These are phyloP conservation scores for Astropecten irregularis DNA, from an alignment of 53 echinoderm and acorn worm genomes.

Conservation along the genomic window DNA sequence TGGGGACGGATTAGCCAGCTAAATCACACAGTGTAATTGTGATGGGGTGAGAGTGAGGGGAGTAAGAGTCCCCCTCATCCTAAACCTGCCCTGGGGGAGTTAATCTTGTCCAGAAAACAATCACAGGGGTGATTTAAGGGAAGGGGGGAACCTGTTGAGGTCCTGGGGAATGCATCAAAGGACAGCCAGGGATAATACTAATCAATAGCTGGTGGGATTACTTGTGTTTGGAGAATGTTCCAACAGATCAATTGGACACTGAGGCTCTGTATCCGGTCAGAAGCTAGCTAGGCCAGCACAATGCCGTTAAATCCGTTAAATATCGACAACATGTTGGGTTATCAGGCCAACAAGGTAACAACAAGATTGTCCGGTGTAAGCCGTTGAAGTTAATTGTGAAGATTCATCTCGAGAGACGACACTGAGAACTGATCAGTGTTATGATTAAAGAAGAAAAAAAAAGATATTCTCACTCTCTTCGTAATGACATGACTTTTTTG, in stretches of 20 bases:
- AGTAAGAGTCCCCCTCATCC: background rate
- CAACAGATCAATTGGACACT: slow-evolving; percentile 31
- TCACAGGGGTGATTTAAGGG: slow-evolving; percentile 26
- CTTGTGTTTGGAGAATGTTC: slow-evolving; percentile 6
- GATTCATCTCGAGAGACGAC: too few relatives aligned
- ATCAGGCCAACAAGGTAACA: background rate
- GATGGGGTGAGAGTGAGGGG: background rate
- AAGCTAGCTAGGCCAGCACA: background rate
- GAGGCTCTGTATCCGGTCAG: slow-evolving; percentile 13
- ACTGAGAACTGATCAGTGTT: too few relatives aligned
- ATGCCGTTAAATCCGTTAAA: slow-evolving; percentile 12
- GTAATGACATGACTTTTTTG: too few relatives aligned
- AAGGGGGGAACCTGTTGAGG: slow-evolving; percentile 1
- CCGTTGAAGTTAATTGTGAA: background rate
- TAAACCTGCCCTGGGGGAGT: slow-evolving; percentile 3
- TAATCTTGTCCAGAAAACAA: slow-evolving; percentile 27
- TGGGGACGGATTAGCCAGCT: background rate
- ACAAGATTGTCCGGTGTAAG: background rate
- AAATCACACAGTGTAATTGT: slow-evolving; percentile 34
- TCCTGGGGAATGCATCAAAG: too few relatives aligned
- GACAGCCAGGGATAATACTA: background rate
- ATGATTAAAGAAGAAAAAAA: too few relatives aligned
- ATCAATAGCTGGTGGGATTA: slow-evolving; percentile 29
- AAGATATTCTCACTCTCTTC: too few relatives aligned
- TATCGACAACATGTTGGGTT: slow-evolving; percentile 10